Evolutionary conservation across 53 echinoderm and acorn worm genomes (phyloP).

Genomic region (Apostichopus leukothele): DNA sequence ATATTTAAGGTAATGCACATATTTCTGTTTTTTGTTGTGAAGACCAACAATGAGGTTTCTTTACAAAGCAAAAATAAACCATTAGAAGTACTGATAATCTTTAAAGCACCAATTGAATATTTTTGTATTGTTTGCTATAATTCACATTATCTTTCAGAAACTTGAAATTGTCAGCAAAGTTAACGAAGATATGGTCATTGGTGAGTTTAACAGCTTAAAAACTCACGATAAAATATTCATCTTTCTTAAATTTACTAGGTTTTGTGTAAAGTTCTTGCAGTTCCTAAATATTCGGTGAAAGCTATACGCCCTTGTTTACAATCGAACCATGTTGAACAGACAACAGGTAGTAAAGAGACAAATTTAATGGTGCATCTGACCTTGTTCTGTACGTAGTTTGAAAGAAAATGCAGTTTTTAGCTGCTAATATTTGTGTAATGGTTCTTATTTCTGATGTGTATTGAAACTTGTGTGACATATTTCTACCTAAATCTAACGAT

Average conservation of each 20-base stretch:
- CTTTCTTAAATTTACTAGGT: not conserved
- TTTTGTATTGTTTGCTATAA: too few species aligned
- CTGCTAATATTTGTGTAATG: too few species aligned
- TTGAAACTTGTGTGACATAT: too few species aligned
- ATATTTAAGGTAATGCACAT: too few species aligned
- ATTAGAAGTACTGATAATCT: not conserved
- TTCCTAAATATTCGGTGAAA: not conserved
- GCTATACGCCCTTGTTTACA: not conserved
- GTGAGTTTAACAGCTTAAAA: constrained; percentile 55
- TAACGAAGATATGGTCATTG: constrained; percentile 58
- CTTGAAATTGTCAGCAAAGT: constrained; percentile 73
- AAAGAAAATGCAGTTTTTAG: too few species aligned
- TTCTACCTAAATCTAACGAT: not conserved
- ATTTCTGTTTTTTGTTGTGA: too few species aligned
- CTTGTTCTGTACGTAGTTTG: too few species aligned
- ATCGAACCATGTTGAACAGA: not conserved
- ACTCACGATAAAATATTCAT: not conserved
- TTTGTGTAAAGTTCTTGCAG: not conserved
- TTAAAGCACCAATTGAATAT: too few species aligned
- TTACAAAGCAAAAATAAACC: not conserved
- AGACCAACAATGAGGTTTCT: not conserved
- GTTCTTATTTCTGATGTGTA: too few species aligned
- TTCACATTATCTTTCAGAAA: constrained; percentile 52
- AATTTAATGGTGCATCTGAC: too few species aligned
- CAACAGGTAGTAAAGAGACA: too few species aligned